Conservation (phyloP, 2,113 vertebrate genomes). For the Periophthalmodon schlosseri region DNA sequence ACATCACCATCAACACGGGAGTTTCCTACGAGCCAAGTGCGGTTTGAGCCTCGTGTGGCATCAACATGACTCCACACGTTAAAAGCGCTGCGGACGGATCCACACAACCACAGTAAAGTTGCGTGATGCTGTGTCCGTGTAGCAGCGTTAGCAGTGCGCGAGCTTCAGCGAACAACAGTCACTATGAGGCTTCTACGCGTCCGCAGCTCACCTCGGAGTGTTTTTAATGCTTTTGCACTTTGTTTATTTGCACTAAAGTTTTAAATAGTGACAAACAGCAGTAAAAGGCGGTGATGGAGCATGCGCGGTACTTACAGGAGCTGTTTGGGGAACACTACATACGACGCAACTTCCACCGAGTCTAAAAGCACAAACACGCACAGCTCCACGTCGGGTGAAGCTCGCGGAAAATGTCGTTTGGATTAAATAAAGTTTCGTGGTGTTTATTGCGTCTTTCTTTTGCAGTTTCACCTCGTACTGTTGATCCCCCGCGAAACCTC, state of each 20-base stretch:
- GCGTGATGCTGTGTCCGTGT: no score
- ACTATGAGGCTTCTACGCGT: neutral
- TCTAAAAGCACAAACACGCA: neutral
- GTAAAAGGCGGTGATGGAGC: neutral
- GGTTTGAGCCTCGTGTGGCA: neutral
- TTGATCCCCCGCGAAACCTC: conserved; percentile 73
- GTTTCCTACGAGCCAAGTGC: neutral
- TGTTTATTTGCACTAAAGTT: neutral
- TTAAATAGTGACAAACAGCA: neutral
- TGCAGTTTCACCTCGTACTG: neutral
- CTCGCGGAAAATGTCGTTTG: neutral
- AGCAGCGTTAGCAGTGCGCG: conserved; percentile 12
- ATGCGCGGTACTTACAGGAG: neutral
- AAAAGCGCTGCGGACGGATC: neutral
- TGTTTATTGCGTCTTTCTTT: neutral
- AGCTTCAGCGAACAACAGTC: neutral
- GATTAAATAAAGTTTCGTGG: neutral
- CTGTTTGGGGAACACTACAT: neutral
- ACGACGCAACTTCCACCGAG: neutral
- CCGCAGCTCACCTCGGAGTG: neutral
- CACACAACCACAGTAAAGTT: neutral
- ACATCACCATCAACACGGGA: neutral
- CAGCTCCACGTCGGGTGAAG: neutral
- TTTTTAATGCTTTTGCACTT: neutral
- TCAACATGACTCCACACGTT: neutral